phyloP scores from a whole-genome alignment of 2,797 vertebrate genomes.

The Nyctibius grandis region DNA sequence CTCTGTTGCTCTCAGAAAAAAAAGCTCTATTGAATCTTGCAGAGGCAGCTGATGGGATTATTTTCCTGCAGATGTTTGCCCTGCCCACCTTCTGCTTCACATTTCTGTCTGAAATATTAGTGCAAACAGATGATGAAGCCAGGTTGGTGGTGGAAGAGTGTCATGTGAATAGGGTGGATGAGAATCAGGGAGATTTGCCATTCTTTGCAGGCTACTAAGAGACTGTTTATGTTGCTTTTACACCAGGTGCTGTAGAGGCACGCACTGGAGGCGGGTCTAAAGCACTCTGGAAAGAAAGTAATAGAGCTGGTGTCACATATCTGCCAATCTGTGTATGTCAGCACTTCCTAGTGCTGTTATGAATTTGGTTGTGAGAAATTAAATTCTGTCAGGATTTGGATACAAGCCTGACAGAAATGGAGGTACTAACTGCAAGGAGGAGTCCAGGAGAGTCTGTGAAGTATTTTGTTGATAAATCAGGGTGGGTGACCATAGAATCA shows the following conservation, averaged over 20 bases:
- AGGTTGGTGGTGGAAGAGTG: neutral
- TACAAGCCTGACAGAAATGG: neutral
- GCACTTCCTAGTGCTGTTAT: neutral
- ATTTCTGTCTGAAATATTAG: neutral
- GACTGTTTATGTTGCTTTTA: neutral
- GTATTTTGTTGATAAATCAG: neutral
- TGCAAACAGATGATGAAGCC: neutral
- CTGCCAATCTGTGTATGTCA: neutral
- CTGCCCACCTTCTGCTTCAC: slow-evolving; percentile 56
- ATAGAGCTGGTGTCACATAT: neutral
- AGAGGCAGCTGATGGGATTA: slow-evolving; percentile 12
- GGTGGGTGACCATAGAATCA: neutral
- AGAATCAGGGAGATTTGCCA: neutral
- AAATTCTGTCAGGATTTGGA: neutral
- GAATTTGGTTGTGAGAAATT: neutral
- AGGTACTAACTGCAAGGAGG: neutral
- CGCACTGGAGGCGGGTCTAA: neutral
- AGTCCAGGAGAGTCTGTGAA: neutral
- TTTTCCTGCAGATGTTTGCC: slow-evolving; percentile 35
- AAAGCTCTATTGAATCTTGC: neutral
- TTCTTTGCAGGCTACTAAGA: neutral
- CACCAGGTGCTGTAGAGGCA: neutral
- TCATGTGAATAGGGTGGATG: neutral
- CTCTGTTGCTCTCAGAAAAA: neutral
- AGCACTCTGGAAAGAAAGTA: neutral